These are phyloP conservation scores for Empis livida DNA, from an alignment of 2,888 invertebrate species.

Conservation along the genomic window DNA sequence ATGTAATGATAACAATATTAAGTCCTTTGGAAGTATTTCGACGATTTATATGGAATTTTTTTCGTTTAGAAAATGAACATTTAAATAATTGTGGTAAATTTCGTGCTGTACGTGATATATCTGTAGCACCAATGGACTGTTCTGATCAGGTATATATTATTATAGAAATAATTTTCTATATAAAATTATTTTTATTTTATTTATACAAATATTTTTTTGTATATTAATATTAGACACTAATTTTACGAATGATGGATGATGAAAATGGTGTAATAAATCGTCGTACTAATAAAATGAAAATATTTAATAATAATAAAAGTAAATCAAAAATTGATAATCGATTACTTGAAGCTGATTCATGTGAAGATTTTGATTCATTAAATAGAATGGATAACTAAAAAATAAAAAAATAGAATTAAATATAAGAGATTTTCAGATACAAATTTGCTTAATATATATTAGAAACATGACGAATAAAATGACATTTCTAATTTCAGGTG, in stretches of 20 bases:
- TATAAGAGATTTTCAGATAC: no score
- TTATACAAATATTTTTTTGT: neutral
- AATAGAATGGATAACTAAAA: neutral
- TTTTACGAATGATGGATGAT: slow-evolving; percentile 36
- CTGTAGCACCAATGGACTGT: slow-evolving; percentile 61
- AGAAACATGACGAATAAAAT: slow-evolving; percentile 1
- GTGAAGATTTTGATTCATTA: slow-evolving; percentile 25
- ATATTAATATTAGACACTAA: slow-evolving; percentile 32
- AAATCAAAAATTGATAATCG: slow-evolving; percentile 29
- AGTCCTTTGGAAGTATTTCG: slow-evolving; percentile 57
- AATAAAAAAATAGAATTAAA: no score
- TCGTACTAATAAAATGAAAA: slow-evolving; percentile 20
- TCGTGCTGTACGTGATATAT: slow-evolving; percentile 75
- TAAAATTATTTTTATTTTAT: no score
- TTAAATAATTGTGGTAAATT: slow-evolving; percentile 82
- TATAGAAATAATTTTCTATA: no score
- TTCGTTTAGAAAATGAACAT: slow-evolving; percentile 81
- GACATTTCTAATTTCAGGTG: neutral
- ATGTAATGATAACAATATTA: slow-evolving; percentile 51
- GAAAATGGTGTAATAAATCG: slow-evolving; percentile 33
- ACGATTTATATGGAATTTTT: slow-evolving; percentile 79
- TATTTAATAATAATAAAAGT: slow-evolving; percentile 20
- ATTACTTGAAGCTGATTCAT: slow-evolving; percentile 30
- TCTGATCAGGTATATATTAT: slow-evolving; percentile 51
- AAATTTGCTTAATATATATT: slow-evolving; percentile 18